These are phyloP conservation scores for Coreoperca whiteheadi DNA, from an alignment of 2,113 vertebrate species.

Conservation along the genomic window DNA sequence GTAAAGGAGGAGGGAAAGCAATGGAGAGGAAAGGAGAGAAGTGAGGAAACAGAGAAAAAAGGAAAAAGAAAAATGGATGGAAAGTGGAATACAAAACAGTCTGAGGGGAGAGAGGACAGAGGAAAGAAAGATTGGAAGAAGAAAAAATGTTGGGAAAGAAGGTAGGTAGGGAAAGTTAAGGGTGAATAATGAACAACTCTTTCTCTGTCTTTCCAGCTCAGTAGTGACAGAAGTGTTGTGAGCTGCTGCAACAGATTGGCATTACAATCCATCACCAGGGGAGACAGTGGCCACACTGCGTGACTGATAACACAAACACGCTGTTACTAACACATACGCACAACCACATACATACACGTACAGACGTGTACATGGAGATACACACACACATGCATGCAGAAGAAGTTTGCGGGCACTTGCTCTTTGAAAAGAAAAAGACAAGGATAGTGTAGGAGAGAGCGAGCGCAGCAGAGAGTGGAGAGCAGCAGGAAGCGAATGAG, in stretches of 20 bases:
- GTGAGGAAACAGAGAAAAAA: background rate
- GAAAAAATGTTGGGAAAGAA: background rate
- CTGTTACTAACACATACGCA: slow-evolving; percentile 40
- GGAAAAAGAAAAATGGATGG: background rate
- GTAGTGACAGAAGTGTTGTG: slow-evolving; percentile 52
- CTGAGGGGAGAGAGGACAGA: background rate
- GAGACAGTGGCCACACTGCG: slow-evolving; percentile 51
- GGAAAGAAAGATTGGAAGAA: background rate
- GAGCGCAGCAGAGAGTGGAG: slow-evolving; percentile 50
- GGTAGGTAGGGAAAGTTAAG: background rate
- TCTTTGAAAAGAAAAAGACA: slow-evolving; percentile 62
- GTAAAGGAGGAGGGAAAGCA: background rate
- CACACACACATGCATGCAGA: background rate
- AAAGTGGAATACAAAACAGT: background rate
- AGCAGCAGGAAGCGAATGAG: slow-evolving; percentile 59
- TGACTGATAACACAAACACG: slow-evolving; percentile 61
- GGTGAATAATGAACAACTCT: slow-evolving; percentile 21
- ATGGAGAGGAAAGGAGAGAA: background rate
- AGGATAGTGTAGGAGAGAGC: slow-evolving; percentile 24
- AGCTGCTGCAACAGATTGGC: slow-evolving; percentile 61
- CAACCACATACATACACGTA: background rate
- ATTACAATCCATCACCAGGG: slow-evolving; percentile 64
- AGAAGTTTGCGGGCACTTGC: slow-evolving; percentile 49
- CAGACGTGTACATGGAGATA: background rate
- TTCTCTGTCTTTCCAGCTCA: slow-evolving; percentile 39